Conservation (phyloP, 1,140 invertebrate genomes). For the Neodiprion fabricii region DNA sequence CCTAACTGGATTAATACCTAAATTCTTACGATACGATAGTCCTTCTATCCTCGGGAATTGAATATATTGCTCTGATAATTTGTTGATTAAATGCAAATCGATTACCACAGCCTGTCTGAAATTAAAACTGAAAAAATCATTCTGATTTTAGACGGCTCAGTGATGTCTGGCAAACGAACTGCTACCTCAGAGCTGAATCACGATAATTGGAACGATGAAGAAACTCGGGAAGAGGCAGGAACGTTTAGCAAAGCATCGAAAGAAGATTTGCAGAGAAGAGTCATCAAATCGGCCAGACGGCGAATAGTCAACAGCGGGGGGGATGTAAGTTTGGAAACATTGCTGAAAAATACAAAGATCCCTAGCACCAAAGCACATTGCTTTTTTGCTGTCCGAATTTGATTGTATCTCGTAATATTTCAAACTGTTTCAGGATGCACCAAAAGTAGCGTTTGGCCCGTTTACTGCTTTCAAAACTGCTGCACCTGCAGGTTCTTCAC, state of each 20-base stretch:
- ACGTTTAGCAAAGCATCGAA: slow-evolving; percentile 73
- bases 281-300: slow-evolving; percentile 80
- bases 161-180: slow-evolving; percentile 78
- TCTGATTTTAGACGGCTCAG: not conserved
- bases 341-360: not conserved
- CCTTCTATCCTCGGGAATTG: no score
- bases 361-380: not conserved
- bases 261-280: slow-evolving; percentile 75
- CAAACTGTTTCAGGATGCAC: slow-evolving; percentile 54
- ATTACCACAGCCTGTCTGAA: no score
- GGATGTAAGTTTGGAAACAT: slow-evolving; percentile 28
- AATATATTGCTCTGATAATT: no score
- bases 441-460: slow-evolving; percentile 69
- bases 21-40: no score
- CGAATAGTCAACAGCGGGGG: slow-evolving; percentile 49
- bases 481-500: slow-evolving; percentile 45
- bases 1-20: no score
- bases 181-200: slow-evolving; percentile 83
- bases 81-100: no score
- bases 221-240: slow-evolving; percentile 80
- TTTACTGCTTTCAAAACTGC: slow-evolving; percentile 69
- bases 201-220: slow-evolving; percentile 90
- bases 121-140: no score
- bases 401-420: slow-evolving; percentile 31
- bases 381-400: slow-evolving; percentile 5